phyloP scores from a whole-genome alignment of 2,888 invertebrate species.

The Drosophila engyochracea region DNA sequence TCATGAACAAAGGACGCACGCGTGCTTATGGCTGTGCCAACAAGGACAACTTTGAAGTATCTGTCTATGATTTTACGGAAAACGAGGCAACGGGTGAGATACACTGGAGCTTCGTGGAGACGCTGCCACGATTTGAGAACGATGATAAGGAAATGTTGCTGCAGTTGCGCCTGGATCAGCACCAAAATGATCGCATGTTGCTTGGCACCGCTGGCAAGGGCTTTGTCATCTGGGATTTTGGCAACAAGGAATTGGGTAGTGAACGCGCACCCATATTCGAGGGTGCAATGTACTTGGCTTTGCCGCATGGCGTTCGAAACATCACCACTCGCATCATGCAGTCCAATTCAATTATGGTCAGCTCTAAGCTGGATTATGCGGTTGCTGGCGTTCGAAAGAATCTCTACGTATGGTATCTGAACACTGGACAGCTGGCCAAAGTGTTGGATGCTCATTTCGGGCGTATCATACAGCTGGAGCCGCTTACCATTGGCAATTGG shows the following conservation, averaged over 20 bases:
- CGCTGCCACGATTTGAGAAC: constrained; percentile 89
- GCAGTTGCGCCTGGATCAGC: constrained; percentile 93
- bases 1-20: constrained; percentile 89
- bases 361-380: constrained; percentile 95
- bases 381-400: constrained; percentile 98
- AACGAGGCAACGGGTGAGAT: constrained; percentile 66
- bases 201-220: constrained; percentile 94
- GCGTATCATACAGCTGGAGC: constrained; percentile 95
- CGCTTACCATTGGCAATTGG: constrained; percentile 95
- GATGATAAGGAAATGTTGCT: constrained; percentile 91
- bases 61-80: constrained; percentile 72
- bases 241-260: constrained; percentile 85
- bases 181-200: constrained; percentile 89
- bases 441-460: constrained; percentile 98
- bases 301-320: constrained; percentile 95
- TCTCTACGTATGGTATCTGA: constrained; percentile 96
- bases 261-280: constrained; percentile 83
- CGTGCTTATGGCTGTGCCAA: constrained; percentile 90
- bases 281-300: constrained; percentile 89
- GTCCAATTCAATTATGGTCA: constrained; percentile 96
- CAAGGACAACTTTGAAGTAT: constrained; percentile 88
- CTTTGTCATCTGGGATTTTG: constrained; percentile 93
- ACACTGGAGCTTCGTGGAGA: constrained; percentile 88
- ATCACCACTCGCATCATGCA: constrained; percentile 96
- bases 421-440: constrained; percentile 93